Evolutionary conservation across 1,140 invertebrate species (phyloP).

Genomic region (Bradysia coprophila): DNA sequence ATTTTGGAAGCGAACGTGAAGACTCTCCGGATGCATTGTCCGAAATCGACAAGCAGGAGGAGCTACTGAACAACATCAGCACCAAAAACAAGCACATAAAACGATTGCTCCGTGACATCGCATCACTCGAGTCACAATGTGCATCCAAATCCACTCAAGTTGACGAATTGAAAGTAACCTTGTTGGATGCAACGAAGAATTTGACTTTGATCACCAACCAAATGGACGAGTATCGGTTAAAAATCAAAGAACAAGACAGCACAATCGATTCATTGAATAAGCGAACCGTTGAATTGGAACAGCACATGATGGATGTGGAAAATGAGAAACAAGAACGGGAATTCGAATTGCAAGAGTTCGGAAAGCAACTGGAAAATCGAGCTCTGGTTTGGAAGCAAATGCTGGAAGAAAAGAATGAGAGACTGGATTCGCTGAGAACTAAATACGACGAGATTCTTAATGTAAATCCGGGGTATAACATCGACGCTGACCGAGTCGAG

Average conservation of each 20-base stretch:
- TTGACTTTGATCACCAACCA: background rate
- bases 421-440: conserved; percentile 6
- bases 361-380: conserved; percentile 14
- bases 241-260: conserved; percentile 4
- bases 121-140: conserved; percentile 19
- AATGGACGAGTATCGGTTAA: background rate
- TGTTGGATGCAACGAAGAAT: background rate
- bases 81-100: conserved; percentile 24
- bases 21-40: conserved; percentile 22
- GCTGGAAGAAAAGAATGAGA: conserved; percentile 14
- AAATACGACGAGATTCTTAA: conserved; percentile 1
- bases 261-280: conserved; percentile 10
- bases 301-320: conserved; percentile 16
- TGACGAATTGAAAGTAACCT: conserved; percentile 9
- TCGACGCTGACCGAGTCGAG: background rate
- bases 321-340: conserved; percentile 17
- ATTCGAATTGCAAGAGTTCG: conserved; percentile 15
- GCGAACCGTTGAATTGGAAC: conserved; percentile 14
- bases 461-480: background rate
- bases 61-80: conserved; percentile 20
- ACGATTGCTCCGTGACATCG: conserved; percentile 17
- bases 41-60: conserved; percentile 19
- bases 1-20: background rate
- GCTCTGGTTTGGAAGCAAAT: conserved; percentile 11
- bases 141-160: conserved; percentile 18